These are phyloP conservation scores for Onychostoma macrolepis DNA, from an alignment of 2,113 vertebrate genomes.

Conservation along the genomic window DNA sequence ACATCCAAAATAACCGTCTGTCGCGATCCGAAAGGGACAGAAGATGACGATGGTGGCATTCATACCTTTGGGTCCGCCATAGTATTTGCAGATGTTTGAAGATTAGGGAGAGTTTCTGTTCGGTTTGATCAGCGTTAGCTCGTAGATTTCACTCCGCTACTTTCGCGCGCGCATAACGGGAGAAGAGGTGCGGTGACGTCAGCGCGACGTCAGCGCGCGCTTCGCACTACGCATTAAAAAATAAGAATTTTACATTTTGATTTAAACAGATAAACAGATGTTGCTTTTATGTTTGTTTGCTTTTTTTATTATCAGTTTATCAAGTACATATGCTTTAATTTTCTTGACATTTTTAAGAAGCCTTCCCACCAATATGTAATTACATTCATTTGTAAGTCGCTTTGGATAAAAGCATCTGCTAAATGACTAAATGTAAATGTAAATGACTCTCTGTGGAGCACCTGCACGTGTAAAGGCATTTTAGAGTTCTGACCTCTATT, in stretches of 20 bases:
- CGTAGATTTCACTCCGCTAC: conserved; percentile 6
- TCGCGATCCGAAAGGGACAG: background rate
- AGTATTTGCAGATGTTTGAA: conserved; percentile 41
- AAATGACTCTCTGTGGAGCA: too few relatives aligned
- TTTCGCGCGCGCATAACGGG: conserved; percentile 53
- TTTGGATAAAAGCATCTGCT: too few relatives aligned
- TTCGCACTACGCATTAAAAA: conserved; percentile 14
- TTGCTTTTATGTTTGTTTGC: background rate
- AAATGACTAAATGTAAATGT: too few relatives aligned
- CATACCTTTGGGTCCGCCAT: conserved; percentile 47
- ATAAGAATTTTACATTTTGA: too few relatives aligned
- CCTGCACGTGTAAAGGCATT: background rate
- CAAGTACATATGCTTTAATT: background rate
- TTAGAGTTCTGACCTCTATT: background rate
- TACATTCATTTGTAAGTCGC: background rate
- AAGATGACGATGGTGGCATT: background rate
- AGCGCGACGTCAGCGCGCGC: conserved; percentile 12
- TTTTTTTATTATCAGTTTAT: background rate
- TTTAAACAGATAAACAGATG: too few relatives aligned
- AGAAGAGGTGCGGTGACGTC: conserved; percentile 43
- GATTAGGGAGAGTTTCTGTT: conserved; percentile 16
- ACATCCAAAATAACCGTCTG: background rate
- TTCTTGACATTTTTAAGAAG: background rate
- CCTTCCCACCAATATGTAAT: background rate
- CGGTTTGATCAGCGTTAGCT: background rate